Percentiles rank a stretch among this genome's conserved stretches.
Evolutionary conservation across 1,140 invertebrate genomes (phyloP).

Genomic region (Lethocerus indicus): DNA sequence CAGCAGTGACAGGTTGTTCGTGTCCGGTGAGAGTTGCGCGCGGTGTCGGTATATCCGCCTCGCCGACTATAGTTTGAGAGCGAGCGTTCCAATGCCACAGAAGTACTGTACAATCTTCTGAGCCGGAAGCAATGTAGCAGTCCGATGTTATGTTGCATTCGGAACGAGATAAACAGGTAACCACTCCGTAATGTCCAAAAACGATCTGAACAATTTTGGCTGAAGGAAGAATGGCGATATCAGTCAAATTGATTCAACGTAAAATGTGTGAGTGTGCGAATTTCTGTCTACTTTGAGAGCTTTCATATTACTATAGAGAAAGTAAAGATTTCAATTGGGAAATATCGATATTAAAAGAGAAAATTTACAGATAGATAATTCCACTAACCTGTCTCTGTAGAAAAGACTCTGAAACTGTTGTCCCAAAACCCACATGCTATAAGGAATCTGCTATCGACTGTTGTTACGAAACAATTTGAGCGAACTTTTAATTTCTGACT

Average conservation of each 20-base stretch:
- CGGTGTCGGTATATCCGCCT: conserved; percentile 86
- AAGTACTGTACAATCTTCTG: conserved; percentile 92
- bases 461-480: conserved; percentile 92
- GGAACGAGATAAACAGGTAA: conserved; percentile 89
- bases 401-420: conserved; percentile 96
- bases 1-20: conserved; percentile 83
- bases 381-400: conserved; percentile 73
- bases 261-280: too few species aligned
- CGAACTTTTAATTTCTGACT: conserved; percentile 85
- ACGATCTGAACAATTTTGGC: conserved; percentile 96
- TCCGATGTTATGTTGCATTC: conserved; percentile 98
- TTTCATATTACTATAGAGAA: too few species aligned
- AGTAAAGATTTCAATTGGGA: too few species aligned
- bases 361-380: neutral
- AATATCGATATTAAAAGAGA: too few species aligned
- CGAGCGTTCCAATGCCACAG: conserved; percentile 98
- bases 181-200: conserved; percentile 96
- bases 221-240: conserved; percentile 32
- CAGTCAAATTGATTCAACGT: too few species aligned
- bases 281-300: too few species aligned
- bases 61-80: conserved; percentile 89
- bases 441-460: conserved; percentile 88
- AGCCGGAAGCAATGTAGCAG: conserved; percentile 95
- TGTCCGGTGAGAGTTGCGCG: conserved; percentile 93
- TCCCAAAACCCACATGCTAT: conserved; percentile 99